These are phyloP conservation scores for Drosophila sordidapex DNA, from an alignment of 2,888 invertebrate species.

Conservation along the genomic window DNA sequence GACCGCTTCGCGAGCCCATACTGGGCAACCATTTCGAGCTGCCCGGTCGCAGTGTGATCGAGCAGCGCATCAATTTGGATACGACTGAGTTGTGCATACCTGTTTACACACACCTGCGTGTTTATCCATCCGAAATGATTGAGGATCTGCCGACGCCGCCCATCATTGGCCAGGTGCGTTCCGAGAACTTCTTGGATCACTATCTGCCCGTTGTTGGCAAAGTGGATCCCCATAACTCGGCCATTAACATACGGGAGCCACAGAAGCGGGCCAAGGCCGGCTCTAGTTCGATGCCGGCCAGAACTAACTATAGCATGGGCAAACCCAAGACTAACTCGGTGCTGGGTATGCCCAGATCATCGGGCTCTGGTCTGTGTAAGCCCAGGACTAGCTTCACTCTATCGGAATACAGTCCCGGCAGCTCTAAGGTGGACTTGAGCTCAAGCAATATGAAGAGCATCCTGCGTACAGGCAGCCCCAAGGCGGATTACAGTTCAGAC, in stretches of 20 bases:
- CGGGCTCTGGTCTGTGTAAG: not conserved
- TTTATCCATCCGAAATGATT: constrained; percentile 87
- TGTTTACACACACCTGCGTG: constrained; percentile 88
- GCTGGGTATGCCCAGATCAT: constrained; percentile 1
- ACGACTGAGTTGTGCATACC: constrained; percentile 89
- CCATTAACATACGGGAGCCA: constrained; percentile 51
- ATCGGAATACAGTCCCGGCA: not conserved
- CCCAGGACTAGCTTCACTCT: not conserved
- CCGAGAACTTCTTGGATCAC: constrained; percentile 77
- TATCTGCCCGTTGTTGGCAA: constrained; percentile 61
- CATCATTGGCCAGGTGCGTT: constrained; percentile 84
- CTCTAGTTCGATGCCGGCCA: not conserved
- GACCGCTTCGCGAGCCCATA: constrained; percentile 86
- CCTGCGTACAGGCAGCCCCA: not conserved
- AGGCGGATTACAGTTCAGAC: not conserved
- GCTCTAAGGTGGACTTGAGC: not conserved
- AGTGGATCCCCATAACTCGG: constrained; percentile 46
- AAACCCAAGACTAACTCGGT: constrained; percentile 17
- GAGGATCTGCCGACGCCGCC: constrained; percentile 87
- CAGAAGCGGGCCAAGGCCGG: constrained; percentile 23
- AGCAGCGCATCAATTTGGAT: constrained; percentile 86
- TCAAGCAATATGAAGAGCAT: not conserved
- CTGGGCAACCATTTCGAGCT: constrained; percentile 87
- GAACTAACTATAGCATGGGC: constrained; percentile 1
- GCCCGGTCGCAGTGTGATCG: constrained; percentile 84